Evolutionary conservation across 2,113 vertebrate species (phyloP).

Genomic region (Anguilla rostrata): DNA sequence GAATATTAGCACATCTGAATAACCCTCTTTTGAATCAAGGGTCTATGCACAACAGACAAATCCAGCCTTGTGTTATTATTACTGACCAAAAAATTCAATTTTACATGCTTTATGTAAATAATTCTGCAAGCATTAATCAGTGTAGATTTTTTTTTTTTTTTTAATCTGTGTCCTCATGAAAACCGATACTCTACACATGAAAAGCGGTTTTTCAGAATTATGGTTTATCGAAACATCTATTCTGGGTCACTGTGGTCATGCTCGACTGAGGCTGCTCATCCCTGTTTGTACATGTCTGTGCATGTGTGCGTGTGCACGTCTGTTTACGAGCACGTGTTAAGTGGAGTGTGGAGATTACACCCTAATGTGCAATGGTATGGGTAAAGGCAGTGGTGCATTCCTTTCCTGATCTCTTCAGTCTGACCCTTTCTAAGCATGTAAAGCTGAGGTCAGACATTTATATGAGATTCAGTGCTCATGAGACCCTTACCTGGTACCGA

Average conservation of each 20-base stretch:
- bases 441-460: neutral
- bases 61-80: neutral
- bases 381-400: neutral
- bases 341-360: neutral
- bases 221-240: neutral
- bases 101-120: neutral
- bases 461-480: neutral
- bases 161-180: neutral
- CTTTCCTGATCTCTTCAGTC: neutral
- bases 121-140: neutral
- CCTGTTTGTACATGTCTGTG: neutral
- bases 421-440: conserved; percentile 12
- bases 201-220: neutral
- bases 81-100: neutral
- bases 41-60: neutral
- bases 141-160: neutral
- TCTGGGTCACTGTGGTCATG: too few species aligned
- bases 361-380: neutral
- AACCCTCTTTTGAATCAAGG: neutral
- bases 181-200: neutral
- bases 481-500: too few species aligned
- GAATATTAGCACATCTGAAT: neutral
- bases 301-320: neutral
- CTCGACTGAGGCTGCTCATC: neutral
- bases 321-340: neutral